A percentile compares a stretch with the other conserved stretches of the same genome.
phyloP scores from a whole-genome alignment of 1,140 invertebrate species.

The Gerris buenoi region DNA sequence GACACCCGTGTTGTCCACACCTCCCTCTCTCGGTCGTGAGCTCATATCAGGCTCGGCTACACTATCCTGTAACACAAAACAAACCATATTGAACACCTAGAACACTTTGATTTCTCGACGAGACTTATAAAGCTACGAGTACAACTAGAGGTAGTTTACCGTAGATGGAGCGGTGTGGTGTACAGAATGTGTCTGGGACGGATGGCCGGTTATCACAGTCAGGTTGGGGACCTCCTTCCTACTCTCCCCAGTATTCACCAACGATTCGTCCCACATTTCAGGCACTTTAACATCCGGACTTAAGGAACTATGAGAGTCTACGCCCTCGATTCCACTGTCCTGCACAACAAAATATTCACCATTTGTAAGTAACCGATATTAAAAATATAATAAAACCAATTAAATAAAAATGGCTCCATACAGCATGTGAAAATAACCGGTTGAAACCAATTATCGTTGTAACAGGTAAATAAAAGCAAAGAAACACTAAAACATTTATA shows the following conservation, averaged over 20 bases:
- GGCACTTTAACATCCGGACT: slow-evolving; percentile 27
- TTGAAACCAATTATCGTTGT: too few species aligned
- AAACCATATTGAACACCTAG: too few species aligned
- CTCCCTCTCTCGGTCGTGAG: slow-evolving; percentile 13
- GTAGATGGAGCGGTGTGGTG: background rate
- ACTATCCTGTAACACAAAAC: slow-evolving; percentile 14
- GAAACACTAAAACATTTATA: too few species aligned
- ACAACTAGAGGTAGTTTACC: too few species aligned
- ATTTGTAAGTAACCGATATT: too few species aligned
- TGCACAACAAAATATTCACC: too few species aligned
- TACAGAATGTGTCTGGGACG: slow-evolving; percentile 10
- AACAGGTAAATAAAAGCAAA: too few species aligned
- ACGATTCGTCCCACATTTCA: slow-evolving; percentile 22
- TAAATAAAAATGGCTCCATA: too few species aligned
- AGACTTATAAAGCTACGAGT: too few species aligned
- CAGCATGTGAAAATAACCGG: too few species aligned
- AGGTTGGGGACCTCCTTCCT: slow-evolving; percentile 13
- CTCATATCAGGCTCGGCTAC: slow-evolving; percentile 13
- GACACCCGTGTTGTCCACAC: slow-evolving; percentile 14
- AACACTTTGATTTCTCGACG: too few species aligned
- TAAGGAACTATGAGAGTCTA: slow-evolving; percentile 14
- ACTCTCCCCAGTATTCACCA: slow-evolving; percentile 13
- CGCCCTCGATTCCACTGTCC: background rate
- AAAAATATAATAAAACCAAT: too few species aligned
- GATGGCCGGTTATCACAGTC: slow-evolving; percentile 19